Evolutionary conservation across 2,113 vertebrate genomes (phyloP), one percentile per base, ranked within the genome.

Genomic region (Gasterosteus aculeatus): DNA sequence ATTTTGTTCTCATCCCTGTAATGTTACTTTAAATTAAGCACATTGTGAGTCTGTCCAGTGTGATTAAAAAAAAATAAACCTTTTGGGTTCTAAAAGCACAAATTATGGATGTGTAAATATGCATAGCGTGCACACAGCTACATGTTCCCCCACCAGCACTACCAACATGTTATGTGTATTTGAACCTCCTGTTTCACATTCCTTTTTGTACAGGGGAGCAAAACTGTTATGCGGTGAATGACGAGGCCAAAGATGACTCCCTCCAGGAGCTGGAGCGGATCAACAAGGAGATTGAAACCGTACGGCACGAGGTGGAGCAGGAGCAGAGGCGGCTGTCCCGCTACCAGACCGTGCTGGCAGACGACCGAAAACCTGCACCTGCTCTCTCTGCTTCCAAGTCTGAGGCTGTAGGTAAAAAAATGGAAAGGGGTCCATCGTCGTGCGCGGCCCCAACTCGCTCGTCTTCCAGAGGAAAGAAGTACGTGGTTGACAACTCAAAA

Each of bases 261-360:
- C 65, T 93, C 65, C 84, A 91, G 60, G 91, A 94, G 58, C 77
- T 94, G 69, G 87, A 94, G 83, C 83, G 77, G 42, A 85, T 94
- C 53, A 93, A 94, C 85, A 91, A 94, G 84, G 82, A 94, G 85
- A 94, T 94, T 39, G 88, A 92, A 63, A 91, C 71, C 18, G 89
- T 95, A 1, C 89, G 85, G 59, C 92, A 91, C 66, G 92, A 96
- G 65, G 89, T 94, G 11, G 87, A 95, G 85, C 87, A 92, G 71
- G 91, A 95, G 78, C 89, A 88, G 72, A 91, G 93, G 65, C 87
- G 87, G 22, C 72, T 95, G 31, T 93, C 89, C 0, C 63, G 46
- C 16, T 95, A 92, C 72, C 88, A 85, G 69, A 90, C 80, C 0
- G 56, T 56, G 10, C 80, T 92, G 66, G 73, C 58, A 2, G 87